These are phyloP conservation scores for Enteromius mattozi DNA, from an alignment of 2,797 vertebrate genomes.

Conservation along the genomic window DNA sequence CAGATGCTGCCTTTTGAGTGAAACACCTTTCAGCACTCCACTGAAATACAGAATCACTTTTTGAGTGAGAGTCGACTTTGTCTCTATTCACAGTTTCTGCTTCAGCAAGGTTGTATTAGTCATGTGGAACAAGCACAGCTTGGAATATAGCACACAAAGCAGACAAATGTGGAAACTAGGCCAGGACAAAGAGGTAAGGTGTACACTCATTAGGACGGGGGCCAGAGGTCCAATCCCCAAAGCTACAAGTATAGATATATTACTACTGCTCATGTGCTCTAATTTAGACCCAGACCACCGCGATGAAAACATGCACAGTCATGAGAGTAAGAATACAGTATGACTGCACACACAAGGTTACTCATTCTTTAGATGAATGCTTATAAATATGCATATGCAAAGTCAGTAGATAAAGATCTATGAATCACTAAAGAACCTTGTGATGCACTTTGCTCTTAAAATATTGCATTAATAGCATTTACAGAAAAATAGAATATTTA, in stretches of 20 bases:
- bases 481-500: neutral
- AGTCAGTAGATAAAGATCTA: neutral
- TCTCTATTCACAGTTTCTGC: conserved; percentile 38
- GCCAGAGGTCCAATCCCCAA: conserved; percentile 71
- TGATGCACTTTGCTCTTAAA: neutral
- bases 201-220: conserved; percentile 74
- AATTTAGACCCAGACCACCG: conserved; percentile 62
- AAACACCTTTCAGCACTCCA: conserved; percentile 21
- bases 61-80: conserved; percentile 28
- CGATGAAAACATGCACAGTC: conserved; percentile 27
- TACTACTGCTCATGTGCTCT: conserved; percentile 56
- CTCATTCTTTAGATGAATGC: neutral
- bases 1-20: conserved; percentile 61
- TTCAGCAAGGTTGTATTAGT: conserved; percentile 62
- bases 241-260: conserved; percentile 63
- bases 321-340: conserved; percentile 9
- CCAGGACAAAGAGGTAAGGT: conserved; percentile 65
- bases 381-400: neutral
- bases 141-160: conserved; percentile 63
- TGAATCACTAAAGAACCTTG: neutral
- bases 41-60: conserved; percentile 56
- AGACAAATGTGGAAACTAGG: conserved; percentile 69
- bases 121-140: conserved; percentile 57
- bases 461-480: no score
- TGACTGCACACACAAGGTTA: neutral